Conservation (phyloP, 2,888 invertebrate species). For the Noctuana brunneofusca region DNA sequence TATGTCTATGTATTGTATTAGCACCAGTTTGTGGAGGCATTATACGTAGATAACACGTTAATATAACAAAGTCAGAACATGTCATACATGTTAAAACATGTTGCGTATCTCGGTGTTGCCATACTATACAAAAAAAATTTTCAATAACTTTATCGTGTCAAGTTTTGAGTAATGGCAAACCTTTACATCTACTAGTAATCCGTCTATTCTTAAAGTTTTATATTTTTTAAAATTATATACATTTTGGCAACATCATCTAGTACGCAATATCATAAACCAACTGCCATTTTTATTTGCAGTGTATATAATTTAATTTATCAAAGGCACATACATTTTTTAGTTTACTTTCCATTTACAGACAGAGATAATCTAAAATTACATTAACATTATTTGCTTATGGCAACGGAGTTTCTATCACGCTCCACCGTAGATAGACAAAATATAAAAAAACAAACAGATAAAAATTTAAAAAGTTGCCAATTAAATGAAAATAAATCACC, state of each 20-base stretch:
- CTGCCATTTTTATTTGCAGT: no score
- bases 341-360: background rate
- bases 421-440: background rate
- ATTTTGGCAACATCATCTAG: conserved; percentile 5
- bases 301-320: background rate
- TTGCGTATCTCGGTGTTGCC: background rate
- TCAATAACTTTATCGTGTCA: background rate
- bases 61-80: conserved; percentile 13
- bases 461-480: conserved; percentile 17
- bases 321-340: conserved; percentile 1
- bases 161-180: background rate
- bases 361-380: background rate
- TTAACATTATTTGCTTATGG: background rate
- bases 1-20: conserved; percentile 37
- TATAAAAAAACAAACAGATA: conserved; percentile 2
- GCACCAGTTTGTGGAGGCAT: conserved; percentile 41
- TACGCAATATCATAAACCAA: no score
- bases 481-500: conserved; percentile 10
- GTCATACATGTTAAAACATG: conserved; percentile 10
- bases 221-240: background rate
- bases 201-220: background rate
- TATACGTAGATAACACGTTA: conserved; percentile 7
- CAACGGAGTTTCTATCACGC: conserved; percentile 1
- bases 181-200: no score
- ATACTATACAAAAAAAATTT: background rate